Evolutionary conservation across 64 coral and sea anemone genomes (phyloP).

Genomic region (Cladopsammia gracilis): DNA sequence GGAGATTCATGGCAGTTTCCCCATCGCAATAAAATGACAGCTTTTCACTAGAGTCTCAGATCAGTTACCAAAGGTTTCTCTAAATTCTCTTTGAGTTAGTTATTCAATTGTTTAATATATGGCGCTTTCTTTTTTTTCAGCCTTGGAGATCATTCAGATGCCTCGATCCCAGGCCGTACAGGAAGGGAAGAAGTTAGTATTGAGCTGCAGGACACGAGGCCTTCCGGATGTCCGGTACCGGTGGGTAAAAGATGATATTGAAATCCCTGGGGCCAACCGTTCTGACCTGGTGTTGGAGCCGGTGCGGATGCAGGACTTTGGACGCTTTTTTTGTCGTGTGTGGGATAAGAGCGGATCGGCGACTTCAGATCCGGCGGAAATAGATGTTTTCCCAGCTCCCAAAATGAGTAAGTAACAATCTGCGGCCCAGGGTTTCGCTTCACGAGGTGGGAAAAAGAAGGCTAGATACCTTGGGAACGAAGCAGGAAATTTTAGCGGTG

Average conservation of each 20-base stretch:
- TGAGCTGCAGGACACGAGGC: conserved; percentile 11
- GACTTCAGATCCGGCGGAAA: background rate
- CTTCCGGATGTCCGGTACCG: conserved; percentile 21
- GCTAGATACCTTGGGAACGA: too few species aligned
- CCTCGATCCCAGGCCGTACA: conserved; percentile 21
- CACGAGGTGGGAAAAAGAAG: too few species aligned
- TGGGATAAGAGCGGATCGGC: conserved; percentile 35
- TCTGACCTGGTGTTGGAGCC: conserved; percentile 21
- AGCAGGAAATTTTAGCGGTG: too few species aligned
- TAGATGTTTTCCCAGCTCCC: background rate
- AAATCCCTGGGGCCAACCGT: conserved; percentile 39
- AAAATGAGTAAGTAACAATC: background rate
- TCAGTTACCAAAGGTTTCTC: too few species aligned
- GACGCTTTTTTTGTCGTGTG: conserved; percentile 35
- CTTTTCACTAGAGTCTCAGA: too few species aligned
- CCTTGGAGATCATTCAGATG: conserved; percentile 19
- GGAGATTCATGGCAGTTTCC: too few species aligned
- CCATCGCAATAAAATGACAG: too few species aligned
- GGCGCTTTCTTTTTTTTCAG: background rate
- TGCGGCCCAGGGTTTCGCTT: too few species aligned
- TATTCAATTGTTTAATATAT: too few species aligned
- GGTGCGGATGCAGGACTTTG: conserved; percentile 12
- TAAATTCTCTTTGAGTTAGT: too few species aligned
- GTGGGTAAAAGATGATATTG: conserved; percentile 28
- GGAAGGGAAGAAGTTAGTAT: conserved; percentile 24